Evolutionary conservation across 2,113 vertebrate species (phyloP).

Genomic region (Archilochus colubris): DNA sequence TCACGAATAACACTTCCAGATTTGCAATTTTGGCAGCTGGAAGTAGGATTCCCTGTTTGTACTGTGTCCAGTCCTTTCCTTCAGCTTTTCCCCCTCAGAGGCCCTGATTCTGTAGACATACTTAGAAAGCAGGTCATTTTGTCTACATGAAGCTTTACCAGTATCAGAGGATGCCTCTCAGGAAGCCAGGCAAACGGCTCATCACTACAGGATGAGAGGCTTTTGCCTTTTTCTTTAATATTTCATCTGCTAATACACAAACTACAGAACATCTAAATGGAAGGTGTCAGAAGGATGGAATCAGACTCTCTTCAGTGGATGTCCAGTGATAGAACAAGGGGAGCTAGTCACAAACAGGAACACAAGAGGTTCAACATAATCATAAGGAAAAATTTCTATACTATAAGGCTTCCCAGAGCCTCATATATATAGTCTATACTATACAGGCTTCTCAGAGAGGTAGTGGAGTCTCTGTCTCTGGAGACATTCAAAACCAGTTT

Average conservation of each 20-base stretch:
- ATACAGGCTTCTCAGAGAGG: too few species aligned
- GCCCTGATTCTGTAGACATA: conserved; percentile 3
- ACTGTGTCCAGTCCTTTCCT: conserved; percentile 30
- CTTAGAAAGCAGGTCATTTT: background rate
- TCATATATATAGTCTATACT: too few species aligned
- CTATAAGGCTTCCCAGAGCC: too few species aligned
- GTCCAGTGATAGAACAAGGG: too few species aligned
- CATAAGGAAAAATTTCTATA: too few species aligned
- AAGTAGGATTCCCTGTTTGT: conserved; percentile 63
- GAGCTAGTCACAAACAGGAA: too few species aligned
- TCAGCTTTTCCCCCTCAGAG: conserved; percentile 26
- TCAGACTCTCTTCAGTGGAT: too few species aligned
- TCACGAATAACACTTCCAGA: conserved; percentile 56
- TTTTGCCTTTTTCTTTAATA: background rate
- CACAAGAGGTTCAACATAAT: too few species aligned
- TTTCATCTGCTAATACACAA: background rate
- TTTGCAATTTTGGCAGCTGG: conserved; percentile 45
- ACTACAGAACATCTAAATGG: background rate
- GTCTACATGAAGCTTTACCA: background rate
- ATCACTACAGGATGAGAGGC: background rate
- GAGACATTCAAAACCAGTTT: too few species aligned
- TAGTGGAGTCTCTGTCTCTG: too few species aligned
- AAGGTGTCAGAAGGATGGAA: too few species aligned
- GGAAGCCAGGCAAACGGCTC: background rate
- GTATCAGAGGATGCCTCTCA: background rate